Base-by-base conservation (phyloP, 2,888 invertebrate species). In the Eurytoma adleriae region DNA sequence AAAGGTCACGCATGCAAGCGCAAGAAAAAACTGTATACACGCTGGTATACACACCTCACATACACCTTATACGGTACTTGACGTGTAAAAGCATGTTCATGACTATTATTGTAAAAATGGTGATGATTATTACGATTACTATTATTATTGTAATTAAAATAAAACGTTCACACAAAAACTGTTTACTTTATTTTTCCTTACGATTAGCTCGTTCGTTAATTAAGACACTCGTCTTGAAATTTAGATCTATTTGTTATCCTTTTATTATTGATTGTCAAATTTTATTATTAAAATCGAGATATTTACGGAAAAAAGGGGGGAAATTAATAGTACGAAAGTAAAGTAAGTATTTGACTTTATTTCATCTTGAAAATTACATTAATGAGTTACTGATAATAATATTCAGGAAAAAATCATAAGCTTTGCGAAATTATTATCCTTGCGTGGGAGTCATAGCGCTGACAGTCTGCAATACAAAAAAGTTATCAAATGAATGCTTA, bases 81-180 rank as follows among this genome's bases (percentile, higher is more conserved):
- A 69, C 80, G 84, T 82, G 81, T 80, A 83, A 78, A 82, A 84
- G 83, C 83, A 84, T 83, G 84, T 83, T 85, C 82, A 84, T 83
- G 81, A 85, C 81, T 85, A 85, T 84, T 84, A 85, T 83, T 83
- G 78, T 85, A 84, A 84, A 84, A 82, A 83, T 83, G 82, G 79
- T 83, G 83, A 84, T 83, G 82, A 85, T 85, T 82, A 85, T 83
- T 83, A 86, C 83, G 83, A 84, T 84, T 83, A 86, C 81, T 84
- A 86, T 86, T 87, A 87, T 85, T 86, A 86, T 85, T 87, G 85
- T 87, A 87, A 87, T 86, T 86, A 84, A 88, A 82, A 88, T 88
- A 88, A 88, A 88, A 87, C 81, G 86, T 88, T 87, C 87, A 88
- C 86, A 85, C 83, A 79, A 84, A 40, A 81, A 40, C 18, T 24